Conservation (phyloP, 1,140 invertebrate genomes). For the Calosoma granatense region DNA sequence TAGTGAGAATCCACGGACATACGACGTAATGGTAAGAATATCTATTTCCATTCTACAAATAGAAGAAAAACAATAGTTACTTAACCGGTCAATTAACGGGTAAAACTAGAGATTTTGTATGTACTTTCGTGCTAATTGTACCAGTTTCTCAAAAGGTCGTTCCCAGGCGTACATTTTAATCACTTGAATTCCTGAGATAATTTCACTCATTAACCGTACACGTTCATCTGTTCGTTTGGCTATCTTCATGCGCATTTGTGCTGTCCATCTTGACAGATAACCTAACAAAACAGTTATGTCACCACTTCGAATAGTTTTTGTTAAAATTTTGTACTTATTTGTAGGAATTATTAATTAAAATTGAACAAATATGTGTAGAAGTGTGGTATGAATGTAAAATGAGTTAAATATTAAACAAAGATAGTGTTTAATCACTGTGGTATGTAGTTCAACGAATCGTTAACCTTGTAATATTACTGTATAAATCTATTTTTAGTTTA, state of each 20-base stretch:
- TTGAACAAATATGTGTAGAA: constrained; percentile 17
- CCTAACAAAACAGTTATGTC: constrained; percentile 36
- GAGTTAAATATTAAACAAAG: too few relatives aligned
- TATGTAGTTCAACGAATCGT: too few relatives aligned
- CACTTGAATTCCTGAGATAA: constrained; percentile 64
- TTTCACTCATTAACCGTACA: constrained; percentile 74
- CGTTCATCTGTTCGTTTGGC: constrained; percentile 65
- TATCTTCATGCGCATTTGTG: constrained; percentile 51
- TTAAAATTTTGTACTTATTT: constrained; percentile 10
- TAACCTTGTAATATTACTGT: too few relatives aligned
- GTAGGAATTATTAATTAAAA: background rate
- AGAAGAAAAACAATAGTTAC: constrained; percentile 29
- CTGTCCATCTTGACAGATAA: constrained; percentile 54
- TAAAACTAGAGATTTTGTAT: constrained; percentile 9
- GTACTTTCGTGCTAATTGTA: constrained; percentile 47
- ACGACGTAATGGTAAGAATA: constrained; percentile 54
- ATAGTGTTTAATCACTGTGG: too few relatives aligned
- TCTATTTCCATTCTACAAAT: constrained; percentile 50
- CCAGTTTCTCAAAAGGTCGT: constrained; percentile 59
- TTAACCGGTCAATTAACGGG: constrained; percentile 17
- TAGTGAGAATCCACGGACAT: constrained; percentile 59
- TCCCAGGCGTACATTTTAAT: constrained; percentile 85
- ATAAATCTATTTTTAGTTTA: too few relatives aligned
- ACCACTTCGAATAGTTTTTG: constrained; percentile 2
- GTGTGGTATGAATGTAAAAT: too few relatives aligned